Percentiles rank a stretch among this genome's conserved stretches.
These are phyloP conservation scores for Luffia ferchaultella DNA, from an alignment of 2,888 invertebrate genomes.

Conservation along the genomic window DNA sequence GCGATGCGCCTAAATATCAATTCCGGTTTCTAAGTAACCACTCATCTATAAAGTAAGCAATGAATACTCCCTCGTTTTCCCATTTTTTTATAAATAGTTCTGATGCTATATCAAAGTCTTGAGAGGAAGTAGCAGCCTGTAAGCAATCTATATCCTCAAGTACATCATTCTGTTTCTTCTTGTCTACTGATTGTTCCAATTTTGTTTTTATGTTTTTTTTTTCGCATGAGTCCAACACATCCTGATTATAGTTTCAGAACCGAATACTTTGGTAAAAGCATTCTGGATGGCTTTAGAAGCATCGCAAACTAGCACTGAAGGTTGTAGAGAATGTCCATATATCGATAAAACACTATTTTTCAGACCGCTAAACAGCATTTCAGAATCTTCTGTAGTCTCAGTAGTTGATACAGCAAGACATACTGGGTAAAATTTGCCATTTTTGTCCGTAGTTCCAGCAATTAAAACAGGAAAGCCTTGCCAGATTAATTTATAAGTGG, in stretches of 20 bases:
- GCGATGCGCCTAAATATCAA: slow-evolving; percentile 7
- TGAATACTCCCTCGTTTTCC: slow-evolving; percentile 1
- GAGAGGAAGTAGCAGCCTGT: neutral
- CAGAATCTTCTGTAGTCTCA: neutral
- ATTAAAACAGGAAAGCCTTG: slow-evolving; percentile 9
- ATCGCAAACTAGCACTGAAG: slow-evolving; percentile 10
- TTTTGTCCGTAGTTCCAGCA: slow-evolving; percentile 8
- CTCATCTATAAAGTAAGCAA: slow-evolving; percentile 5
- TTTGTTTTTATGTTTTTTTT: slow-evolving; percentile 10
- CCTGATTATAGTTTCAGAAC: slow-evolving; percentile 6
- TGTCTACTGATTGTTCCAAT: slow-evolving; percentile 1
- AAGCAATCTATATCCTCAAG: slow-evolving; percentile 6
- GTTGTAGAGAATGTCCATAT: neutral
- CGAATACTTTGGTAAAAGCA: slow-evolving; percentile 13
- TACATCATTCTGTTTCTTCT: slow-evolving; percentile 5
- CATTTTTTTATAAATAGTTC: slow-evolving; percentile 2
- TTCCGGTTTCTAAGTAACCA: slow-evolving; percentile 7
- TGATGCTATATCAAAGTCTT: neutral
- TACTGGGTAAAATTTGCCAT: slow-evolving; percentile 7
- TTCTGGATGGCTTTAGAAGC: slow-evolving; percentile 13
- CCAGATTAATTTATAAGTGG: slow-evolving; percentile 9
- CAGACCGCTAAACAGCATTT: slow-evolving; percentile 1
- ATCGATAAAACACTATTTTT: neutral
- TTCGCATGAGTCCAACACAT: slow-evolving; percentile 12
- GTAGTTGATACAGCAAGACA: slow-evolving; percentile 1